phyloP scores from a whole-genome alignment of 2,113 vertebrate species.

The Malaclemys terrapin region DNA sequence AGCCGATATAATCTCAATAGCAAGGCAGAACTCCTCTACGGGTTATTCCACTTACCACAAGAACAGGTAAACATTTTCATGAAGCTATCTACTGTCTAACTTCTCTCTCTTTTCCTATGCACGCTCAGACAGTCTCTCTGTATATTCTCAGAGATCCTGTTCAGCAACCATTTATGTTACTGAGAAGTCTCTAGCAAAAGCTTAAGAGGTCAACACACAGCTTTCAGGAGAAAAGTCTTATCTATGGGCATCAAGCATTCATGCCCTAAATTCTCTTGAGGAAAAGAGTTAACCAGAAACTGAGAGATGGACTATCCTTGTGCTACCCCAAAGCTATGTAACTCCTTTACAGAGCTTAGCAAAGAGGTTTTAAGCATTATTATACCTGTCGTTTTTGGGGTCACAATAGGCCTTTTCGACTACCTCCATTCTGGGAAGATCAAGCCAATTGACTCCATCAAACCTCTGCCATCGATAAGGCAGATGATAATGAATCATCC shows the following conservation, averaged over 20 bases:
- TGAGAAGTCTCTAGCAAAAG: background rate
- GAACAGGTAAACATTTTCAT: background rate
- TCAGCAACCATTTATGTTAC: background rate
- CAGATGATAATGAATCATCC: constrained; percentile 84
- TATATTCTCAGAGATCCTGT: background rate
- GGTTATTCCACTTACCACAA: background rate
- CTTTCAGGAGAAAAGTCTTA: background rate
- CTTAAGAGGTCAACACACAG: background rate
- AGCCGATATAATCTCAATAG: background rate
- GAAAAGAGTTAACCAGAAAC: background rate
- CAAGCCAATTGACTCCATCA: constrained; percentile 77
- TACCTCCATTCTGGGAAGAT: constrained; percentile 82
- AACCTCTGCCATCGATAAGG: constrained; percentile 93
- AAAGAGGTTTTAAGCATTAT: background rate
- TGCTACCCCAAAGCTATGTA: background rate
- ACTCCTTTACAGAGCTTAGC: background rate
- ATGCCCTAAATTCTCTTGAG: background rate
- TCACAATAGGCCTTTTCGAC: constrained; percentile 90
- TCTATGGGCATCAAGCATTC: background rate
- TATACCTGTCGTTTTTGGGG: constrained; percentile 76
- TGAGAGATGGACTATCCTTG: background rate
- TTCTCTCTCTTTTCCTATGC: background rate
- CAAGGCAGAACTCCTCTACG: background rate
- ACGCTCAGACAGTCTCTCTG: background rate
- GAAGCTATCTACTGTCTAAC: background rate